A percentile compares a stretch with the other conserved stretches of the same genome.
Conservation (phyloP, 2,113 vertebrate genomes). For the Ciconia boyciana region DNA sequence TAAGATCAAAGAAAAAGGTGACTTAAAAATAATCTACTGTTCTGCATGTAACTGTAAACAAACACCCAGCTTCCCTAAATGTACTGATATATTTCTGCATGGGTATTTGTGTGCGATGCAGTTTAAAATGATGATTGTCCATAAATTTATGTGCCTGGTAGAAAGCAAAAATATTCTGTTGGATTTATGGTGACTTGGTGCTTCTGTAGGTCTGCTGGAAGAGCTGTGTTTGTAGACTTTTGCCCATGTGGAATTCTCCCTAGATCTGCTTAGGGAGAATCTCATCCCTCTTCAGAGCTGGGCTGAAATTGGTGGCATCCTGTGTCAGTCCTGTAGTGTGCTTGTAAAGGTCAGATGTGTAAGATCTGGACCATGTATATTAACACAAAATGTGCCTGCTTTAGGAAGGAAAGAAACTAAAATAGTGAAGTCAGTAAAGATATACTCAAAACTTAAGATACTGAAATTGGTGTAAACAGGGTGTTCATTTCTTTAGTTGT, state of each 20-base stretch:
- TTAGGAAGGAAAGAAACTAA: neutral
- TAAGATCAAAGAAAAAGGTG: neutral
- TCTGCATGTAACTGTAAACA: neutral
- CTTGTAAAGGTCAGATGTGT: neutral
- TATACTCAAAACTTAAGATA: neutral
- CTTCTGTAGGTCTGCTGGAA: neutral
- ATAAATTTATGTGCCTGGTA: neutral
- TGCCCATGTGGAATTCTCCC: neutral
- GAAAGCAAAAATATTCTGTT: neutral
- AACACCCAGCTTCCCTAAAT: neutral
- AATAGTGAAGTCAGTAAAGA: neutral
- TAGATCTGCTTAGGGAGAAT: neutral
- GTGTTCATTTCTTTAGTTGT: neutral
- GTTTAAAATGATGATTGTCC: neutral
- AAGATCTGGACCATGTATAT: neutral
- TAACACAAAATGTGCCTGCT: neutral
- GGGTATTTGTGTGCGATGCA: neutral
- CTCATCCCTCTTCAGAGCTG: neutral
- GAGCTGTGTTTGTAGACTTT: neutral
- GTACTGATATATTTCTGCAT: neutral
- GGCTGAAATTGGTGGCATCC: neutral
- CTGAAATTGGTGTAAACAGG: neutral
- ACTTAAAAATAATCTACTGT: neutral
- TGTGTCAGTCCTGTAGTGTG: neutral
- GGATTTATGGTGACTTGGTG: neutral